Base-by-base conservation (phyloP, 2,797 vertebrate species). In the Hyperoplus immaculatus region DNA sequence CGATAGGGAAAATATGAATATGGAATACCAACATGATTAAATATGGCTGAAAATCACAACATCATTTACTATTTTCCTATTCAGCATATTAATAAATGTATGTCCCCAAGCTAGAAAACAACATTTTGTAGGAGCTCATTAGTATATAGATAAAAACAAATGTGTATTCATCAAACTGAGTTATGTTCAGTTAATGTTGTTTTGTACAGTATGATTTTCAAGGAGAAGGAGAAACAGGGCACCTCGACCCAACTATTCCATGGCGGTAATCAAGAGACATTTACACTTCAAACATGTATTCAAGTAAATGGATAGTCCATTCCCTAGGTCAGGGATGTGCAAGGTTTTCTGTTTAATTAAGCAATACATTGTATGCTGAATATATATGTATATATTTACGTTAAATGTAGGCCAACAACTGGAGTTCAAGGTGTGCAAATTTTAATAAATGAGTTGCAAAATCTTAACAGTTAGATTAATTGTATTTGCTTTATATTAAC, bases 1-100 rank as follows among this genome's bases (percentile, higher is more conserved):
- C n/a, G 67, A 87, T 80, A 81, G 66, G 58, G 66, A 69, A 73
- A 85, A 72, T 77, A 89, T 89, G 78, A 88, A 90, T 91, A 87
- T 91, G 85, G 78, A 91, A 88, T 77, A 81, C 65, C 15, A 42
- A 69, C 75, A 66, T 84, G 72, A 90, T 87, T 80, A 84, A 87
- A 80, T 81, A 84, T 60, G 61, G 79, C 69, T 56, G 62, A 50
- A 68, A 77, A 72, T 57, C 64, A 77, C 66, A 76, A 69, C 60
- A 71, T 71, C 42, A 80, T 85, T 80, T 75, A 69, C 61, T 82
- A 62, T 81, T 82, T 84, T 84, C 73, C 82, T 83, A 85, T 78
- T 80, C 69, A 57, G 80, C 57, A 18, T 86, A 85, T 90, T 90
- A 86, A 87, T 89, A 73, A 84, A 56, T 59, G 16, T 58, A 61